Base-by-base conservation (phyloP, 2,797 vertebrate species). In the Characodon lateralis region DNA sequence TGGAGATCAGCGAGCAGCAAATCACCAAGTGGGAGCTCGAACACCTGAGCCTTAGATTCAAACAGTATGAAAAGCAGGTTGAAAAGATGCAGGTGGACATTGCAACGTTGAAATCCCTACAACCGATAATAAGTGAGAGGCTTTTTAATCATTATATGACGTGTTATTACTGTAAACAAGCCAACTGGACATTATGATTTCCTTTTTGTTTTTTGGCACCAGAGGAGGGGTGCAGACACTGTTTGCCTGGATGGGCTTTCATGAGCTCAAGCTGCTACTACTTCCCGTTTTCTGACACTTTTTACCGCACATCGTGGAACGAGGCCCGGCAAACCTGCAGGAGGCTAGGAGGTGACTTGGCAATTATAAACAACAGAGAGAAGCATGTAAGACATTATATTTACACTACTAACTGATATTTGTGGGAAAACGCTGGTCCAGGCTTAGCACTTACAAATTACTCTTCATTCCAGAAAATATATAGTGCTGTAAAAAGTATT, bases 151-250 rank as follows among this genome's bases (percentile, higher is more conserved):
- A 63, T 18, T 59, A 41, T 4, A 3, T 1, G 61, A 26, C 66
- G 5, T 24, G 14, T 26, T 2, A 39, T 78, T n/a, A 41, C 14
- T 70, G 14, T 58, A 3, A 51, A 16, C 20, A 16, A 43, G 13
- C 46, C 1, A 41, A 69, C n/a, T 76, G 50, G 31, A 75, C 16
- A n/a, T 71, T 18, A 63, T 56, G 26, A 28, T 46, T 43, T 20
- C 46, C 28, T 78, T 66, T 77, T 13, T 13, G 18, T 79, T 31
- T 16, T 82, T 75, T 74, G 59, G 16, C 56, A 68, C 76, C 86
- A 95, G 94, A 72, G 63, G 88, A 90, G 2, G 90, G 91, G 79
- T 95, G 94, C 87, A 92, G 82, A 87, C 91, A 84, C 74, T 95
- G 94, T 78, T 73, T 77, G 56, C 81, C 92, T 24, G 89, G 94